Evolutionary conservation across 2,113 vertebrate genomes (phyloP), one percentile per base, ranked within the genome.

Genomic region (Megaceryle maxima): DNA sequence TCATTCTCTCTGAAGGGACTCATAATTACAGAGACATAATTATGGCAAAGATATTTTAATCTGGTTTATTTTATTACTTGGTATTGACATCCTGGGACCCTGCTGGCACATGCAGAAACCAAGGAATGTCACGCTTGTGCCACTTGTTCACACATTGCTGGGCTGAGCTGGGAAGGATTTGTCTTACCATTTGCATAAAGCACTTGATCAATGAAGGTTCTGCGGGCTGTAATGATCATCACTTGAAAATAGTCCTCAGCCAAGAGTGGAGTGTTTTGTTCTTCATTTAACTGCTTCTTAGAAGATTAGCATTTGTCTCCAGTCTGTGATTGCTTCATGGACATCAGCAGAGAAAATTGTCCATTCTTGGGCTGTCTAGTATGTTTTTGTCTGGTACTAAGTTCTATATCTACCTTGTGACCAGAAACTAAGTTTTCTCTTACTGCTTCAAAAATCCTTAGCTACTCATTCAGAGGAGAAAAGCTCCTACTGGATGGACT

Each of bases 121-220:
- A n/a, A 80, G 93, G 92, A 94, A 92, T 87, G 92, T 95, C 78
- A 88, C 64, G 85, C 94, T 92, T 96, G 68, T 86, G 85, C 80
- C 86, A 90, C 90, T 96, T 95, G 88, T 95, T 90, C 88, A 63
- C 92, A 92, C 94, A 88, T 83, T 88, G 88, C 92, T 85, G 70
- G 78, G 70, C 82, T 93, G 85, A 90, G 59, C 17, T 92, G 41
- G 41, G 55, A 11, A 90, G 86, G 22, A 50, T 70, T 90, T 92
- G 55, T 53, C 25, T 88, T 88, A 90, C 60, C 25, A 55, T 92
- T 90, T 95, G 81, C 60, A 37, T 83, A 87, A 88, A 94, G 66
- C 43, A 72, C 73, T 92, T 91, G 56, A 66, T 95, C 94, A 90
- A 8, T 88, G 64, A 84, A 84, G 20, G 39, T 87, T 92, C 55